Conservation (phyloP, 2,113 vertebrate genomes). For the Hucho hucho region DNA sequence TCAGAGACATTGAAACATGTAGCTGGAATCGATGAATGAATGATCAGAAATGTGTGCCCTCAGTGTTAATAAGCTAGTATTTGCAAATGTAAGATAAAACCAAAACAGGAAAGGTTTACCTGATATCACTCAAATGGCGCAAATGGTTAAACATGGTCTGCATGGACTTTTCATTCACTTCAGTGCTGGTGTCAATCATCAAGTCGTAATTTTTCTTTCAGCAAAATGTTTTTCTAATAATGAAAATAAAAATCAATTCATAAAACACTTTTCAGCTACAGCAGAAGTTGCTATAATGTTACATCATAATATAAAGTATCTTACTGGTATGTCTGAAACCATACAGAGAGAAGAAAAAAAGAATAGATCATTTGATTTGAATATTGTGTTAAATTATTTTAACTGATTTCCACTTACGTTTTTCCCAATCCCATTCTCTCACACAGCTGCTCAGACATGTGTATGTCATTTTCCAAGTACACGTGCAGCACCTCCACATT, state of each 20-base stretch:
- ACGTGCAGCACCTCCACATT: constrained; percentile 1
- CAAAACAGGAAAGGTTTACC: background rate
- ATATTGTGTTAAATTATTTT: background rate
- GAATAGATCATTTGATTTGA: background rate
- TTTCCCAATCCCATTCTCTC: constrained; percentile 7
- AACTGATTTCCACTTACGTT: background rate
- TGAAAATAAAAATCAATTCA: background rate
- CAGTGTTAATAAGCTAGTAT: background rate
- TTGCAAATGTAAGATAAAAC: background rate
- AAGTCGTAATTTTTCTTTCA: background rate
- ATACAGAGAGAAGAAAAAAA: background rate
- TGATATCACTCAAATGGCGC: background rate
- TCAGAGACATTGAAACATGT: no score
- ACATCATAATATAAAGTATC: no score
- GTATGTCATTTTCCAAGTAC: constrained; percentile 1
- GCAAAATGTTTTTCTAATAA: background rate
- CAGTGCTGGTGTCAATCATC: background rate
- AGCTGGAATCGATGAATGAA: background rate
- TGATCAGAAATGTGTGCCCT: background rate
- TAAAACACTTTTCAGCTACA: no score
- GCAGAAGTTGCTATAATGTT: no score
- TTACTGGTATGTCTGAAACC: background rate
- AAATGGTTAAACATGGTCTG: background rate
- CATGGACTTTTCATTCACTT: background rate
- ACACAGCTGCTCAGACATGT: constrained; percentile 2